Percentiles rank a stretch among this genome's conserved stretches.
Conservation (phyloP, 2,113 vertebrate species). For the Ciconia boyciana region DNA sequence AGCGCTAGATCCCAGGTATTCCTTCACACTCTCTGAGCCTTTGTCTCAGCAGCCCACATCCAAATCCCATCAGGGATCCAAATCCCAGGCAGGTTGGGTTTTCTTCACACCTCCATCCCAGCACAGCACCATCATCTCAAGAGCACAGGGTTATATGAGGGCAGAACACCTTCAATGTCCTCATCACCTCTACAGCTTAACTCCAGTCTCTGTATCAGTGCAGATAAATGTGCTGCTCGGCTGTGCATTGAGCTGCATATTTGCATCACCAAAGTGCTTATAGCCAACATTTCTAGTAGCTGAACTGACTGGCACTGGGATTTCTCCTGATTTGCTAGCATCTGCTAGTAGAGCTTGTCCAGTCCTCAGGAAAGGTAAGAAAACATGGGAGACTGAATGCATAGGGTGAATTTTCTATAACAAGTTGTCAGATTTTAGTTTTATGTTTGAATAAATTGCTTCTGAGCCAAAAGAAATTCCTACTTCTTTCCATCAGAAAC, state of each 20-base stretch:
- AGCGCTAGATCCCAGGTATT: neutral
- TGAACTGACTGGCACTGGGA: neutral
- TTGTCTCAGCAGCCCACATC: neutral
- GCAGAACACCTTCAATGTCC: neutral
- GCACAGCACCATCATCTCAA: neutral
- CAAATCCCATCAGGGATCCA: neutral
- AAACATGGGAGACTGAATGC: neutral
- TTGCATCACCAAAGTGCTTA: neutral
- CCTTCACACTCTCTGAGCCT: neutral
- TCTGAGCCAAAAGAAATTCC: neutral
- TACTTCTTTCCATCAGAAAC: neutral
- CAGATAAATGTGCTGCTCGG: rapidly evolving
- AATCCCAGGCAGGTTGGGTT: neutral
- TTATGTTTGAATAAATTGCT: neutral
- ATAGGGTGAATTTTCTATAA: neutral
- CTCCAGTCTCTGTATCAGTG: neutral
- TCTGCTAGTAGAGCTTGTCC: neutral
- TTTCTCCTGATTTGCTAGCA: neutral
- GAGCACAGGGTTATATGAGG: neutral
- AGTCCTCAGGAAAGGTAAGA: neutral
- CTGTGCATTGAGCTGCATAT: neutral
- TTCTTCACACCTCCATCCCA: neutral
- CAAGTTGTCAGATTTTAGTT: neutral
- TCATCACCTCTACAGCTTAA: neutral
- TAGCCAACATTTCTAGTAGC: neutral